Conservation (phyloP, 2,113 vertebrate species). For the Stomatorhinus ivindoensis region DNA sequence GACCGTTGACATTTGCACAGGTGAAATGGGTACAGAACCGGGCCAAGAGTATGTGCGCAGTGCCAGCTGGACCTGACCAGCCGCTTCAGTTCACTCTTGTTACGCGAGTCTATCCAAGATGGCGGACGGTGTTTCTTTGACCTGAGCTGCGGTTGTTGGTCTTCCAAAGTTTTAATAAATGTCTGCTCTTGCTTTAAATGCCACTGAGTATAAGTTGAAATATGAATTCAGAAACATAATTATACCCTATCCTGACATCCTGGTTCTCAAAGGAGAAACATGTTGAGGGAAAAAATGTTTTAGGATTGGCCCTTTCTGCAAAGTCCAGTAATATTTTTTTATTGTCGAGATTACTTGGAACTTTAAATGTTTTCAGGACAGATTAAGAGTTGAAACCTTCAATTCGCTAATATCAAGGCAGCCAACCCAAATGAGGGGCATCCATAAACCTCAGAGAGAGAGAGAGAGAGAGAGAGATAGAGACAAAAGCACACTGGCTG, state of each 20-base stretch:
- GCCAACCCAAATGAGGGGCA: neutral
- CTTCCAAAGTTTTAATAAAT: neutral
- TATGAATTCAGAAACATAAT: neutral
- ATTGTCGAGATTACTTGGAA: neutral
- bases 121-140: neutral
- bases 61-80: constrained; percentile 2
- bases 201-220: neutral
- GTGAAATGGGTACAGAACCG: neutral
- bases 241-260: neutral
- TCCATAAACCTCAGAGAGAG: constrained; percentile 6
- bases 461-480: neutral
- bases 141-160: neutral
- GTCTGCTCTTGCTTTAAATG: neutral
- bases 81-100: neutral
- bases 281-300: neutral
- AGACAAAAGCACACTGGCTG: neutral
- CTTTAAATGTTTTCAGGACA: neutral
- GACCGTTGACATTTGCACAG: constrained; percentile 2
- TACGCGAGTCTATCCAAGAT: neutral
- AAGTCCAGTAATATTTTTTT: neutral
- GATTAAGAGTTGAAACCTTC: constrained; percentile 8
- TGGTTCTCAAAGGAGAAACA: neutral
- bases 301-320: neutral
- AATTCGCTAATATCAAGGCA: neutral
- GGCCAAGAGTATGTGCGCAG: neutral